These are phyloP conservation scores for Nymphalis polychloros DNA, from an alignment of 2,888 invertebrate genomes.

Conservation along the genomic window DNA sequence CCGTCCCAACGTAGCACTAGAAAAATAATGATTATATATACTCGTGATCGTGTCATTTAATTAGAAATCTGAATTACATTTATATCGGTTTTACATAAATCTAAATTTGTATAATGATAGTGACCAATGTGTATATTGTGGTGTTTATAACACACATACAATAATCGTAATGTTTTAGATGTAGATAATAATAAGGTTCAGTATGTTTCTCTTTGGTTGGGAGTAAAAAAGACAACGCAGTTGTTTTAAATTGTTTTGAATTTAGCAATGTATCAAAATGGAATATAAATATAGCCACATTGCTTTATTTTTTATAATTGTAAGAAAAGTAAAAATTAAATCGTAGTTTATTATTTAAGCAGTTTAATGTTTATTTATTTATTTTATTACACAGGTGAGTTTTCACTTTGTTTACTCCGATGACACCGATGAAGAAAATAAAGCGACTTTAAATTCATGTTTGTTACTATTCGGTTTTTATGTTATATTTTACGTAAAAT, in stretches of 20 bases:
- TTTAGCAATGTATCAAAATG: too few relatives aligned
- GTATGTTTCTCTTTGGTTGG: too few relatives aligned
- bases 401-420: background rate
- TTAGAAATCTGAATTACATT: too few relatives aligned
- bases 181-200: too few relatives aligned
- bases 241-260: background rate
- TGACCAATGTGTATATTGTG: too few relatives aligned
- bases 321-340: conserved; percentile 2
- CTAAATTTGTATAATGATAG: too few relatives aligned
- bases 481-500: background rate
- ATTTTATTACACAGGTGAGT: background rate
- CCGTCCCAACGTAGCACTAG: too few relatives aligned
- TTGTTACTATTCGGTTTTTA: background rate
- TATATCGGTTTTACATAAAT: too few relatives aligned
- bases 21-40: too few relatives aligned
- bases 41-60: too few relatives aligned
- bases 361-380: background rate
- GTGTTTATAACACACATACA: too few relatives aligned
- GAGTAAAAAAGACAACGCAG: background rate
- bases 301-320: conserved; percentile 2
- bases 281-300: background rate
- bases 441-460: background rate
- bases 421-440: background rate
- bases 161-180: too few relatives aligned
- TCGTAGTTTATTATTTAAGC: background rate